Evolutionary conservation across 1,140 invertebrate species (phyloP).

Genomic region (Aleiodes sp.): DNA sequence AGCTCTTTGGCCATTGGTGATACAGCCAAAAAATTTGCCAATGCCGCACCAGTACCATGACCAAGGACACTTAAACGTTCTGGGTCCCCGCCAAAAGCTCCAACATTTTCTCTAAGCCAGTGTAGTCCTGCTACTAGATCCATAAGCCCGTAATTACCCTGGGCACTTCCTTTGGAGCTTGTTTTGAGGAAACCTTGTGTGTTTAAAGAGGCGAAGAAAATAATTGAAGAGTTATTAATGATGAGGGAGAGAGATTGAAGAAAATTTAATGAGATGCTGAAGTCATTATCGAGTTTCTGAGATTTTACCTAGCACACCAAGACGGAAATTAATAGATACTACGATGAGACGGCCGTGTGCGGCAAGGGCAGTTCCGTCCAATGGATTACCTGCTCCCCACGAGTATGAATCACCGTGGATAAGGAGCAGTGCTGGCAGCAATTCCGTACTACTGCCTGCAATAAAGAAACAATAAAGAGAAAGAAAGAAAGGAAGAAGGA

Average conservation of each 20-base stretch:
- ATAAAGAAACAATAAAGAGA: conserved; percentile 30
- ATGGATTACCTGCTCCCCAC: conserved; percentile 93
- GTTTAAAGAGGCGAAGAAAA: conserved; percentile 28
- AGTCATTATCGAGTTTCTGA: neutral
- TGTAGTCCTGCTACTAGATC: conserved; percentile 93
- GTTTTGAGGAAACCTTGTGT: conserved; percentile 86
- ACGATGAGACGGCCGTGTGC: conserved; percentile 93
- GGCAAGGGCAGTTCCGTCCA: conserved; percentile 92
- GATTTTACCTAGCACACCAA: conserved; percentile 88
- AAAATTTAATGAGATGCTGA: neutral
- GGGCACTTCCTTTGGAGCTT: conserved; percentile 82
- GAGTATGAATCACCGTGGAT: conserved; percentile 95
- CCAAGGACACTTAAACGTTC: conserved; percentile 90
- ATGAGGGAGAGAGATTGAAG: neutral
- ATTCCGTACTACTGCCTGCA: conserved; percentile 60
- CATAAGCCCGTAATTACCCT: conserved; percentile 95
- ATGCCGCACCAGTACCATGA: conserved; percentile 91
- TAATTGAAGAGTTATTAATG: neutral
- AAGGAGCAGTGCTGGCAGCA: conserved; percentile 82
- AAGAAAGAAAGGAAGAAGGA: neutral
- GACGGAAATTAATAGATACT: conserved; percentile 96
- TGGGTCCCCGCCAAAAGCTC: conserved; percentile 89
- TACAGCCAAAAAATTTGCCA: conserved; percentile 93
- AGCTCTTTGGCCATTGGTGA: conserved; percentile 92
- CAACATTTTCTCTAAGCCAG: conserved; percentile 91